Conservation (phyloP, 1,140 invertebrate species). For the Saccostrea echinata region DNA sequence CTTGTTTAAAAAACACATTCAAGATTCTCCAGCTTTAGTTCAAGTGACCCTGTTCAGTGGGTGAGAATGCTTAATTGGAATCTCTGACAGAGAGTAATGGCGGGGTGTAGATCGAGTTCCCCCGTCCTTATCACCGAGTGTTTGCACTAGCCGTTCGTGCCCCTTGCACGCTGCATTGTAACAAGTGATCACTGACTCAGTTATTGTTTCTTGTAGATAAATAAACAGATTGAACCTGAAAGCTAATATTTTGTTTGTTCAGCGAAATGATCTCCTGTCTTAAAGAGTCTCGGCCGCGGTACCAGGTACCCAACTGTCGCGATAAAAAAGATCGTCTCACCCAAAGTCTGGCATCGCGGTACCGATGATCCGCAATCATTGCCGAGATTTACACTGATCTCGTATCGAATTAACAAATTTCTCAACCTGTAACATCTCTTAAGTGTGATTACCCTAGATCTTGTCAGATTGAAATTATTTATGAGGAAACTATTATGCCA, state of each 20-base stretch:
- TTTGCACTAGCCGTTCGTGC: background rate
- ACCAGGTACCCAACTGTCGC: slow-evolving; percentile 18
- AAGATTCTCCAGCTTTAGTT: background rate
- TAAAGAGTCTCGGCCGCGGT: background rate
- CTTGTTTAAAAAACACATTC: background rate
- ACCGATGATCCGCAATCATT: background rate
- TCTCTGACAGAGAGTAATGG: slow-evolving; percentile 14
- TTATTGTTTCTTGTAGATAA: slow-evolving; percentile 15
- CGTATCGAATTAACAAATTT: slow-evolving; percentile 32
- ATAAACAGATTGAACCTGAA: slow-evolving; percentile 23
- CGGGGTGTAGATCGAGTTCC: background rate
- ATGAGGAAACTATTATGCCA: slow-evolving; percentile 11
- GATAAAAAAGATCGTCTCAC: background rate
- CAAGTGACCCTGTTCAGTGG: background rate
- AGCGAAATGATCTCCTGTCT: background rate
- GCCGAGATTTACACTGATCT: background rate
- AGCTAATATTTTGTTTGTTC: slow-evolving; percentile 30
- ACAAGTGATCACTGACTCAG: background rate
- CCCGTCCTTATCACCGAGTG: background rate
- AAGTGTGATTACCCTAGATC: background rate
- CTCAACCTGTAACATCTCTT: slow-evolving; percentile 14
- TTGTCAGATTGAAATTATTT: slow-evolving; percentile 17
- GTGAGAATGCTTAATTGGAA: background rate
- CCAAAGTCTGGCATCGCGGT: background rate
- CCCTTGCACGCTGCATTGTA: background rate